phyloP scores from a whole-genome alignment of 2,888 invertebrate genomes.

The Agonopterix heracliana region DNA sequence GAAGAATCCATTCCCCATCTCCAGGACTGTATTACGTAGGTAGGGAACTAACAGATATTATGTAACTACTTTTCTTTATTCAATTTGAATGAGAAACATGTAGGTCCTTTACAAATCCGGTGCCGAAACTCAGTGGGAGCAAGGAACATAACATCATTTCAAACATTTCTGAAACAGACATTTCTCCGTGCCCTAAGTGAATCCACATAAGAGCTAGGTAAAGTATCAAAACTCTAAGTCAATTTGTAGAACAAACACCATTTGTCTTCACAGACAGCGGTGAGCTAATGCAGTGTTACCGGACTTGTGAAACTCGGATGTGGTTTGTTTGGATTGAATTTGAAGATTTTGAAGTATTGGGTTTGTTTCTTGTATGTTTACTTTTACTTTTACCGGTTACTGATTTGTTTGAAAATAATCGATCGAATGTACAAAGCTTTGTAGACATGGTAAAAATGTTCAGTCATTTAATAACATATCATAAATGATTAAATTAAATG shows the following conservation, averaged over 20 bases:
- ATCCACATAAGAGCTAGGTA: slow-evolving; percentile 25
- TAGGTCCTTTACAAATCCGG: too few species aligned
- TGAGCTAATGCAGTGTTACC: slow-evolving; percentile 23
- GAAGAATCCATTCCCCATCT: too few species aligned
- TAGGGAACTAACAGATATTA: too few species aligned
- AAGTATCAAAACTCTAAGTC: slow-evolving; percentile 32
- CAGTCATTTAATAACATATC: too few species aligned
- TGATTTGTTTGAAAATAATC: too few species aligned
- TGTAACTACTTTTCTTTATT: too few species aligned
- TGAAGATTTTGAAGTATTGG: slow-evolving; percentile 2
- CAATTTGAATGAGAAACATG: too few species aligned
- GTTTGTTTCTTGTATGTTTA: slow-evolving; percentile 18
- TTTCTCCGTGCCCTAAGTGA: slow-evolving; percentile 4
- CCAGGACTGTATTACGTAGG: too few species aligned
- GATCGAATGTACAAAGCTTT: too few species aligned
- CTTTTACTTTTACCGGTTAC: too few species aligned
- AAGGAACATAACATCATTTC: slow-evolving; percentile 6
- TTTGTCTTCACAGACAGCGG: slow-evolving; percentile 24
- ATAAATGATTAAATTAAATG: too few species aligned
- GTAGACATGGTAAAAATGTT: too few species aligned
- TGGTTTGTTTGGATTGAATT: slow-evolving; percentile 11
- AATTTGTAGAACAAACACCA: slow-evolving; percentile 34
- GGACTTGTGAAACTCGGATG: slow-evolving; percentile 14
- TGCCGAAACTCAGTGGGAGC: background rate
- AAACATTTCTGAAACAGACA: slow-evolving; percentile 1